Conservation (phyloP, 2,113 vertebrate genomes). For the Gracilinanus agilis region DNA sequence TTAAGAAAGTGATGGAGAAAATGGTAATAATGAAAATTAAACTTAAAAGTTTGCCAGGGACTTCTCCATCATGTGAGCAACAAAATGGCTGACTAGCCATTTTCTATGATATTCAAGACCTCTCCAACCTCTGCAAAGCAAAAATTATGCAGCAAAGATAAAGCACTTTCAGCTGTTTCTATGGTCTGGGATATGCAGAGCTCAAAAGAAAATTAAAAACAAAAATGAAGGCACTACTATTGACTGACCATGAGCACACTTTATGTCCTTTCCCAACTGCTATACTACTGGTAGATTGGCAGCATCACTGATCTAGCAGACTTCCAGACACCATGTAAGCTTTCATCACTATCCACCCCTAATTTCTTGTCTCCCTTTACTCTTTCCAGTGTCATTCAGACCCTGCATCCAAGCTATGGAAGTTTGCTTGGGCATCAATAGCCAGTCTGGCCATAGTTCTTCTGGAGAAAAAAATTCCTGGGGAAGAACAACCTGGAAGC, state of each 20-base stretch:
- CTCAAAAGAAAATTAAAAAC: neutral
- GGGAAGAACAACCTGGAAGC: neutral
- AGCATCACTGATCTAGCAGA: neutral
- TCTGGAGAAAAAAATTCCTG: neutral
- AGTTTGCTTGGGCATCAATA: neutral
- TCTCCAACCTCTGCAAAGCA: neutral
- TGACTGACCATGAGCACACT: neutral
- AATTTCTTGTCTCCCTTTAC: no score
- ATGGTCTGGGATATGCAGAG: neutral
- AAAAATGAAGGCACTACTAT: neutral
- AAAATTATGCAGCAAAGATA: neutral
- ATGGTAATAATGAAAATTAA: neutral
- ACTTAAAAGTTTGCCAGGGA: neutral
- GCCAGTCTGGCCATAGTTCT: neutral
- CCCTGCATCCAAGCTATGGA: neutral
- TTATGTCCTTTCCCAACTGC: neutral
- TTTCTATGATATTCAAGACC: neutral
- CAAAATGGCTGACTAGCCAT: neutral
- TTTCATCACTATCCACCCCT: neutral
- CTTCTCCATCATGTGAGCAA: neutral
- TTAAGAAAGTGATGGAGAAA: neutral
- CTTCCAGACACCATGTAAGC: neutral
- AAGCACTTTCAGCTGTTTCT: no score
- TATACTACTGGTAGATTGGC: neutral
- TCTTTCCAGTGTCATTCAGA: neutral